These are phyloP conservation scores for Pyrgus malvae DNA, from an alignment of 2,888 invertebrate genomes.

Conservation along the genomic window DNA sequence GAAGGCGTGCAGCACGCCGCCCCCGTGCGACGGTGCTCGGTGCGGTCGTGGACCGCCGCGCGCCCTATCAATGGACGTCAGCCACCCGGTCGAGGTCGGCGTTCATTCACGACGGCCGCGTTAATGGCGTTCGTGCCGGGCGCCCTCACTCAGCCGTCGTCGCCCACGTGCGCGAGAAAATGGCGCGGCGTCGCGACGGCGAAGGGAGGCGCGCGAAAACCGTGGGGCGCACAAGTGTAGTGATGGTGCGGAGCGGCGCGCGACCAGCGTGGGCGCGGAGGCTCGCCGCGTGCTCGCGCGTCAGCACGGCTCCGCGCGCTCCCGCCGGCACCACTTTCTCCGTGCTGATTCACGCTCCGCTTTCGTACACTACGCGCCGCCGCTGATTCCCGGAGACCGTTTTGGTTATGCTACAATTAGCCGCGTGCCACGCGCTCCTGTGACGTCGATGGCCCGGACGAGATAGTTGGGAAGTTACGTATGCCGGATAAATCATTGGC, in stretches of 20 bases:
- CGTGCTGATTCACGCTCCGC: constrained; percentile 67
- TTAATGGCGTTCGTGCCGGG: constrained; percentile 73
- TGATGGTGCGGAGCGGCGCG: constrained; percentile 58
- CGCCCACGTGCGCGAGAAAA: constrained; percentile 81
- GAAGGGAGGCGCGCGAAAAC: constrained; percentile 78
- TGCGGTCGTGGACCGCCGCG: constrained; percentile 72
- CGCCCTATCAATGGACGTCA: constrained; percentile 74
- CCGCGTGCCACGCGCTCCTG: constrained; percentile 65
- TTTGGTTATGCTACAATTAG: constrained; percentile 78
- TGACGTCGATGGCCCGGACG: constrained; percentile 65
- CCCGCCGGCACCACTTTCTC: constrained; percentile 47
- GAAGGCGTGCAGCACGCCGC: constrained; percentile 74
- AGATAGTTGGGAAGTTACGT: constrained; percentile 69
- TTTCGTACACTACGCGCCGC: constrained; percentile 56
- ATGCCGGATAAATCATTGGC: constrained; percentile 63
- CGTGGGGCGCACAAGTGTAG: constrained; percentile 70
- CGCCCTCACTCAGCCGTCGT: constrained; percentile 66
- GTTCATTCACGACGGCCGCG: constrained; percentile 78
- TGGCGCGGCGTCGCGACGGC: constrained; percentile 78
- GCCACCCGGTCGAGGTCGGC: constrained; percentile 75
- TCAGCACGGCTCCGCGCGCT: constrained; percentile 42
- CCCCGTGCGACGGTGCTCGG: constrained; percentile 60
- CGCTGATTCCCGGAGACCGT: constrained; percentile 61
- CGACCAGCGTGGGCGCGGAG: constrained; percentile 60
- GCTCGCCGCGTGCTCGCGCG: constrained; percentile 60